phyloP scores from a whole-genome alignment of 2,113 vertebrate species.

The Hystrix cristata region DNA sequence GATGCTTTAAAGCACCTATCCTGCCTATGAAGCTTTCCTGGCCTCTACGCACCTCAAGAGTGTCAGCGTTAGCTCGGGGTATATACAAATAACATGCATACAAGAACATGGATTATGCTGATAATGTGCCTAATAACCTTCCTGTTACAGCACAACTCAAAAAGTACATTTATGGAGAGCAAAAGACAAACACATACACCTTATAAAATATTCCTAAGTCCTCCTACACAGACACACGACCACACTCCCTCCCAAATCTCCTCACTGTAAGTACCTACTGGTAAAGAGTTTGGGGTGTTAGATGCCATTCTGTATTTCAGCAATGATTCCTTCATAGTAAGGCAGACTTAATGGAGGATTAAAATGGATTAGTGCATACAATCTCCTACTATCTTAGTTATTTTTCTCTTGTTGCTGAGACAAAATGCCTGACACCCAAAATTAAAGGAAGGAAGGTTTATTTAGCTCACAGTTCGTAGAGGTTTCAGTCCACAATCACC shows the following conservation, averaged over 20 bases:
- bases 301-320: background rate
- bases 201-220: background rate
- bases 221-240: background rate
- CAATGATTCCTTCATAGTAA: background rate
- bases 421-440: too few species aligned
- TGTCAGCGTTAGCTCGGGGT: background rate
- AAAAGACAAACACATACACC: background rate
- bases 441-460: too few species aligned
- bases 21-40: background rate
- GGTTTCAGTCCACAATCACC: too few species aligned
- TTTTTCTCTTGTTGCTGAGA: too few species aligned
- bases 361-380: conserved; percentile 4
- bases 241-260: background rate
- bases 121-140: background rate
- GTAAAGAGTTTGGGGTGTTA: background rate
- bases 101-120: background rate
- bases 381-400: background rate
- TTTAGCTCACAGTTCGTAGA: too few species aligned
- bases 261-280: background rate
- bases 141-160: background rate
- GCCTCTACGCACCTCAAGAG: background rate
- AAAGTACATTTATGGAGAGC: background rate
- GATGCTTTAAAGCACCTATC: background rate
- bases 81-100: background rate
- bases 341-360: background rate